A percentile compares a stretch with the other conserved stretches of the same genome.
Evolutionary conservation across 2,888 invertebrate genomes (phyloP).

Genomic region (Pediacus dermestoides): DNA sequence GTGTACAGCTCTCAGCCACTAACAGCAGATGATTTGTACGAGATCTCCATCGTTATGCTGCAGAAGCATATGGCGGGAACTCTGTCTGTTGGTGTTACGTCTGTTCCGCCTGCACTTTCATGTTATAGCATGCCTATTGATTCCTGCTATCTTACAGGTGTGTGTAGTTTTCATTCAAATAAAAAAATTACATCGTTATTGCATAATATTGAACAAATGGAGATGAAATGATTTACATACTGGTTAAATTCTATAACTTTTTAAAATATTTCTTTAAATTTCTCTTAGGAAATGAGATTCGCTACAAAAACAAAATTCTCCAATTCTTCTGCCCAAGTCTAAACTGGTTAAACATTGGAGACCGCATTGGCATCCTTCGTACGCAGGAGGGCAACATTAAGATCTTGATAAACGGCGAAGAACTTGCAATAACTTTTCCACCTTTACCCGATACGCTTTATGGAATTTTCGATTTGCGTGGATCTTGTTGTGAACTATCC

Average conservation of each 20-base stretch:
- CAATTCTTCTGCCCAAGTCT: conserved; percentile 69
- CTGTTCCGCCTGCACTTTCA: conserved; percentile 56
- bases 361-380: conserved; percentile 72
- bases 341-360: conserved; percentile 78
- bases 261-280: too few relatives aligned
- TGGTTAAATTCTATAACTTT: too few relatives aligned
- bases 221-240: too few relatives aligned
- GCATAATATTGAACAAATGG: too few relatives aligned
- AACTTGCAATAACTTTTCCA: conserved; percentile 52
- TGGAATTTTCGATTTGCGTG: conserved; percentile 79
- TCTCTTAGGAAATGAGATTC: conserved; percentile 63
- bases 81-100: conserved; percentile 72
- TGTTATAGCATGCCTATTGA: conserved; percentile 65
- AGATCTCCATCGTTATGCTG: conserved; percentile 66
- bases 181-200: too few relatives aligned
- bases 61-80: conserved; percentile 68
- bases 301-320: conserved; percentile 62
- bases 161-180: too few relatives aligned
- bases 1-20: conserved; percentile 72
- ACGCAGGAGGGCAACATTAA: conserved; percentile 67
- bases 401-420: conserved; percentile 78
- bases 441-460: conserved; percentile 60
- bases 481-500: conserved; percentile 72
- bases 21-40: conserved; percentile 73
- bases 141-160: conserved; percentile 66